These are phyloP conservation scores for Myoxocephalus aenaeus DNA, from an alignment of 2,797 vertebrate species.

Conservation along the genomic window DNA sequence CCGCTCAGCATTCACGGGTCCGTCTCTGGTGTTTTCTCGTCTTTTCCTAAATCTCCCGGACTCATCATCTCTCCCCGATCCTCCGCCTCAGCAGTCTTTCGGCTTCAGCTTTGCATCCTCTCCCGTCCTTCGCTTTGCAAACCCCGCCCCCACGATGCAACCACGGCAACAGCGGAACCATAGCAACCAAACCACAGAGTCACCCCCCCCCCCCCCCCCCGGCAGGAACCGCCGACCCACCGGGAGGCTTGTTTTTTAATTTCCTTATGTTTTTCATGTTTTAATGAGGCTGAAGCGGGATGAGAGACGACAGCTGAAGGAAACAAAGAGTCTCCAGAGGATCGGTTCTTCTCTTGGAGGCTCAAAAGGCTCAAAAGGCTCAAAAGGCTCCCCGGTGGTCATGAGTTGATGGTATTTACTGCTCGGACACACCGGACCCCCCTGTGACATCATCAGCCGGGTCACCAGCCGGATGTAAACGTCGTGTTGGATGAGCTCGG, in stretches of 20 bases:
- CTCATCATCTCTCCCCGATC: constrained; percentile 33
- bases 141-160: constrained; percentile 12
- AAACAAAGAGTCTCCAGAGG: constrained; percentile 5
- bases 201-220: not conserved
- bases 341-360: not conserved
- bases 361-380: too few relatives aligned
- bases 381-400: constrained; percentile 10
- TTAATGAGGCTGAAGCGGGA: constrained; percentile 46
- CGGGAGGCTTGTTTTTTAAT: not conserved
- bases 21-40: constrained; percentile 14
- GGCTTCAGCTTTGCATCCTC: not conserved
- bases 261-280: not conserved
- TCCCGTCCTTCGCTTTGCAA: not conserved
- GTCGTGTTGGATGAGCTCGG: not conserved
- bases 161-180: constrained; percentile 29
- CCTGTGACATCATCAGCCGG: not conserved
- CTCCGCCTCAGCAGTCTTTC: constrained; percentile 14
- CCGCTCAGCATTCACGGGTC: constrained; percentile 23
- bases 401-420: constrained; percentile 23
- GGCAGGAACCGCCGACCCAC: not conserved
- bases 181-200: not conserved
- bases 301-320: constrained; percentile 23
- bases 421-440: constrained; percentile 16
- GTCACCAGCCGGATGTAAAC: too few relatives aligned
- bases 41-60: constrained; percentile 21